Evolutionary conservation across 1,140 invertebrate species (phyloP).

Genomic region (Protaetia brevitarsis): DNA sequence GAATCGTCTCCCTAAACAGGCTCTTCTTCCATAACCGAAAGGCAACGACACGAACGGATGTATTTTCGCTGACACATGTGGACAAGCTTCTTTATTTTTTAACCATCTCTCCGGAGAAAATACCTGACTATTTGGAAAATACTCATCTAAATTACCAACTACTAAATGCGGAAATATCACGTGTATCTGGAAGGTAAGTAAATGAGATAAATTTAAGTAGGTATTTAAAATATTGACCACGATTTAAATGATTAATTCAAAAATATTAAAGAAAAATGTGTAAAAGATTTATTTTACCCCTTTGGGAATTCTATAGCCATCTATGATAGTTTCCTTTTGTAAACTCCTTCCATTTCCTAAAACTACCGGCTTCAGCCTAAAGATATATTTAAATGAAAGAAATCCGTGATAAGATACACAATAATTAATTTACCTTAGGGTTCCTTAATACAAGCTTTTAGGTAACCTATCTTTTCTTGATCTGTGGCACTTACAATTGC

Average conservation of each 20-base stretch:
- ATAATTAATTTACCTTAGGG: constrained; percentile 63
- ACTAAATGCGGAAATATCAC: constrained; percentile 78
- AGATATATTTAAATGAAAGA: constrained; percentile 33
- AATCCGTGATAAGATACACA: not conserved
- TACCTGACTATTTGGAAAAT: constrained; percentile 63
- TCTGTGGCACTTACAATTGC: constrained; percentile 59
- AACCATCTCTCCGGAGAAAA: constrained; percentile 80
- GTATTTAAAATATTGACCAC: too few relatives aligned
- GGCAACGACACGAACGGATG: constrained; percentile 76
- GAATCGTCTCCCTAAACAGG: constrained; percentile 77
- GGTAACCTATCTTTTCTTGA: constrained; percentile 70
- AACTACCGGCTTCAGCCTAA: constrained; percentile 82
- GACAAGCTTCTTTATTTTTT: constrained; percentile 44
- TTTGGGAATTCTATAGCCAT: constrained; percentile 82
- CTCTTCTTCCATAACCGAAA: constrained; percentile 78
- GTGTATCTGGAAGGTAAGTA: constrained; percentile 61
- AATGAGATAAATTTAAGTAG: not conserved
- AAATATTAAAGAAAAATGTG: too few relatives aligned
- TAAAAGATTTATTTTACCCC: constrained; percentile 75
- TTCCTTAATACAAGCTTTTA: constrained; percentile 89
- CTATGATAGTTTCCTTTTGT: constrained; percentile 73
- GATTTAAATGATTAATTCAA: too few relatives aligned
- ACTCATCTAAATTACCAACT: constrained; percentile 71
- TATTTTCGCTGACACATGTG: constrained; percentile 47
- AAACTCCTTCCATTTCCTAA: constrained; percentile 81